A percentile compares a stretch with the other conserved stretches of the same genome.
These are phyloP conservation scores for Dicaeum eximium DNA, from an alignment of 2,113 vertebrate species.

Conservation along the genomic window DNA sequence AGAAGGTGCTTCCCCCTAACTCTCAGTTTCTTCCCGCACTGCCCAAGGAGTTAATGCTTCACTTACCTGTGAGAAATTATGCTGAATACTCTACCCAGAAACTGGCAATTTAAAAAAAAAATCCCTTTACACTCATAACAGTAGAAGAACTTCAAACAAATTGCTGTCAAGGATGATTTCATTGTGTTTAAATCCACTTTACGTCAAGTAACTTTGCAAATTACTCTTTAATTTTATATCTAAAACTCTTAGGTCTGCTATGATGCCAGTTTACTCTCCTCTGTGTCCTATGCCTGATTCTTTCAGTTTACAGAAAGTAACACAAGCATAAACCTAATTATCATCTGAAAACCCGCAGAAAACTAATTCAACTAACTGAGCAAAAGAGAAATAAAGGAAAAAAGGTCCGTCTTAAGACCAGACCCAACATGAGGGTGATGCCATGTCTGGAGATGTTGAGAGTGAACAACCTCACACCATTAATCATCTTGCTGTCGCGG, in stretches of 20 bases:
- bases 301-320: not conserved
- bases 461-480: not conserved
- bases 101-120: slow-evolving; percentile 10
- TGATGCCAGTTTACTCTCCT: not conserved
- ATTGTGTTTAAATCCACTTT: slow-evolving; percentile 33
- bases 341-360: not conserved
- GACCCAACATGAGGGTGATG: not conserved
- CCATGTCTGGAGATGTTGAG: not conserved
- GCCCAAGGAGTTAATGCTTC: slow-evolving; percentile 5
- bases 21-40: not conserved
- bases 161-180: slow-evolving; percentile 51
- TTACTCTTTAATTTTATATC: slow-evolving; percentile 37
- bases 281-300: not conserved
- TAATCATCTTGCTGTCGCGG: not conserved
- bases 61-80: slow-evolving; percentile 34
- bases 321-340: not conserved
- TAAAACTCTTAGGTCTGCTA: not conserved
- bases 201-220: slow-evolving; percentile 35
- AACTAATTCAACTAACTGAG: not conserved
- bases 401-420: not conserved
- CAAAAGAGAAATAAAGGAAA: not conserved
- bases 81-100: slow-evolving; percentile 34
- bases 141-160: slow-evolving; percentile 46
- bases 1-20: not conserved
- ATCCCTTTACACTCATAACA: slow-evolving; percentile 57